A percentile compares a stretch with the other conserved stretches of the same genome.
phyloP scores from a whole-genome alignment of 2,113 vertebrate genomes.

The Antechinus flavipes region DNA sequence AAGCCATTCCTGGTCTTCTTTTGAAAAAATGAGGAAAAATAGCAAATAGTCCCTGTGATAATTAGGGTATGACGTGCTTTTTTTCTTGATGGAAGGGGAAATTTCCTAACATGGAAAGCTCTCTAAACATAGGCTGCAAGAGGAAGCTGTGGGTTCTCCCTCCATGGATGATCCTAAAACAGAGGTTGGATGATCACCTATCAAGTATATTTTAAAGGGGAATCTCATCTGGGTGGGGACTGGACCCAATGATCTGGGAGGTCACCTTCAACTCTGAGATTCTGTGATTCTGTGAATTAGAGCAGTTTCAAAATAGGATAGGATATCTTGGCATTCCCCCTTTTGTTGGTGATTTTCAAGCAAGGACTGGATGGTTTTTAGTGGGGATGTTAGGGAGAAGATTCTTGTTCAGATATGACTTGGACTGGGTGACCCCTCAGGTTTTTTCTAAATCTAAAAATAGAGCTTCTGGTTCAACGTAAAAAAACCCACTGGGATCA shows the following conservation, averaged over 20 bases:
- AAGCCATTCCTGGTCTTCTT: background rate
- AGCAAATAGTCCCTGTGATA: background rate
- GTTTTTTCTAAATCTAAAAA: background rate
- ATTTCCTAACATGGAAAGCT: background rate
- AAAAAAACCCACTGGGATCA: background rate
- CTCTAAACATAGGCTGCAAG: background rate
- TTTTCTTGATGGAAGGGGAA: background rate
- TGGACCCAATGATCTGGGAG: background rate
- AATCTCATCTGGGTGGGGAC: background rate
- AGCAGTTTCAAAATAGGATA: background rate
- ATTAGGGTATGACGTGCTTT: background rate
- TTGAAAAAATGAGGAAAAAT: background rate
- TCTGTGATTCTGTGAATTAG: background rate
- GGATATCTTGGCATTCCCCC: background rate
- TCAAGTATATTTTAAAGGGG: background rate
- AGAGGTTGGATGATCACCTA: background rate
- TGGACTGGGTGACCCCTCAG: background rate
- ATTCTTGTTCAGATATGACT: background rate
- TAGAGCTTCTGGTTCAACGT: background rate
- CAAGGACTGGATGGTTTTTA: background rate
- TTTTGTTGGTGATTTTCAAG: background rate
- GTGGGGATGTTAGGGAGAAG: background rate
- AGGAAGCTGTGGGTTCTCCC: background rate
- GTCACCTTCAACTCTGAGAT: background rate
- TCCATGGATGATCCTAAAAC: background rate